phyloP scores from a whole-genome alignment of 1,140 invertebrate species.

The honey bee (Apis mellifera) region Amel_HAv3.1 CM009940.2:9694001-9694500 shows the following conservation, averaged over 20 bases:
- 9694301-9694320: too few species aligned
- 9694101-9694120: constrained; percentile 55
- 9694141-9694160: constrained; percentile 14
- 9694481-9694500: too few species aligned
- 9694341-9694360: neutral
- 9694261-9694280: constrained; percentile 8
- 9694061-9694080: too few species aligned
- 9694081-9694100: constrained; percentile 63
- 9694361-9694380: too few species aligned
- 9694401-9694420: too few species aligned
- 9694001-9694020: constrained; percentile 60
- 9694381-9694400: too few species aligned
- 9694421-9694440: too few species aligned
- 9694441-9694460: too few species aligned
- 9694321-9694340: neutral
- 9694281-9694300: too few species aligned
- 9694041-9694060: constrained; percentile 67
- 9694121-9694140: too few species aligned
- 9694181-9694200: constrained; percentile 65
- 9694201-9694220: constrained; percentile 45
- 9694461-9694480: too few species aligned
- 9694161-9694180: constrained; percentile 43
- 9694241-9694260: constrained; percentile 24
- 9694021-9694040: constrained; percentile 67
- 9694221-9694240: constrained; percentile 55